A percentile compares a stretch with the other conserved stretches of the same genome.
Evolutionary conservation across 2,888 invertebrate genomes (phyloP).

Genomic region (Melanostoma scalare): DNA sequence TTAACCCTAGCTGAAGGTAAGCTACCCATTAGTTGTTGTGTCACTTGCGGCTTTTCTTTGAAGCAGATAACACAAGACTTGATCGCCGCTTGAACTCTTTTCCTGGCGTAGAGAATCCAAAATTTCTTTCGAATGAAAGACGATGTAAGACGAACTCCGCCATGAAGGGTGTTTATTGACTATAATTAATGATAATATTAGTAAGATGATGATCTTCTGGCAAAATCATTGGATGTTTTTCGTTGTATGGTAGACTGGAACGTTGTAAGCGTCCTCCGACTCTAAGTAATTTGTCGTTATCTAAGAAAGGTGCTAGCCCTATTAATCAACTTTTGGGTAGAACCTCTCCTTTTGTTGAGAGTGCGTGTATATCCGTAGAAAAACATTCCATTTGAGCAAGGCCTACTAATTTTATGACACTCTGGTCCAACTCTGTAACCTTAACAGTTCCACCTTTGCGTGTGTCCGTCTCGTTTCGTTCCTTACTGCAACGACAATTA

Average conservation of each 20-base stretch:
- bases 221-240: constrained; percentile 50
- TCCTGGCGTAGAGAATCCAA: constrained; percentile 31
- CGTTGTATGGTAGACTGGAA: constrained; percentile 20
- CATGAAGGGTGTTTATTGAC: constrained; percentile 32
- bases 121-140: constrained; percentile 11
- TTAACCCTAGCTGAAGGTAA: constrained; percentile 36
- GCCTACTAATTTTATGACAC: neutral
- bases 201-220: constrained; percentile 28
- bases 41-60: constrained; percentile 28
- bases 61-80: constrained; percentile 33
- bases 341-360: neutral
- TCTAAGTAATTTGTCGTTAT: constrained; percentile 15
- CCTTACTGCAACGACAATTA: constrained; percentile 1
- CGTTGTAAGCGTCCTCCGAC: constrained; percentile 38
- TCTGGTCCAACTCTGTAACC: neutral
- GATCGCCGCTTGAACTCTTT: constrained; percentile 4
- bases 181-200: constrained; percentile 9
- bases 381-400: neutral
- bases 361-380: neutral
- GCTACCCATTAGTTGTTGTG: constrained; percentile 56
- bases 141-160: constrained; percentile 16
- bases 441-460: neutral
- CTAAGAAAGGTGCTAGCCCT: neutral
- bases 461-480: neutral
- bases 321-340: neutral